Conservation (phyloP, 2,113 vertebrate species). For the Eubucco bourcierii region DNA sequence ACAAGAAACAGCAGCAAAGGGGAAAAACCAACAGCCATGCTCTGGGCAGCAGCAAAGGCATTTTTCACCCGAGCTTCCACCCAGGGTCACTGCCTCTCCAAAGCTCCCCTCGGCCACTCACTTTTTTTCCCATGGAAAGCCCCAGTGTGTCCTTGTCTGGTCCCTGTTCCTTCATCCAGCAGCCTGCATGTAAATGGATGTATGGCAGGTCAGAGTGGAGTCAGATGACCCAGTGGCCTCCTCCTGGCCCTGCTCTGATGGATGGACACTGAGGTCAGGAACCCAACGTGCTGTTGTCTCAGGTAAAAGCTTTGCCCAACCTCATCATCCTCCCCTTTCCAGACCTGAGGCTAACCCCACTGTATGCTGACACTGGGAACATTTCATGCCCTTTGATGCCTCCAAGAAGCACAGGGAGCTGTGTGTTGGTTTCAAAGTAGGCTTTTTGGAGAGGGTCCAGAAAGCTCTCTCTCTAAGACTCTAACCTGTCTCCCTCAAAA, state of each 20-base stretch:
- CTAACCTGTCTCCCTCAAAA: neutral
- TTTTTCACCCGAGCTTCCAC: neutral
- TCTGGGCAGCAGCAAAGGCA: neutral
- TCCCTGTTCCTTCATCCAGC: neutral
- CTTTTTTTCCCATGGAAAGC: neutral
- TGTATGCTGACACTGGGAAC: fast-evolving
- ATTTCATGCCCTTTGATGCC: neutral
- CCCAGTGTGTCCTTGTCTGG: neutral
- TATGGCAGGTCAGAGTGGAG: neutral
- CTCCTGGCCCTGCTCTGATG: neutral
- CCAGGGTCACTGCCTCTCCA: neutral
- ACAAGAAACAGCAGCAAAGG: neutral
- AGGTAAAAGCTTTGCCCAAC: neutral
- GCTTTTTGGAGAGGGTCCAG: neutral
- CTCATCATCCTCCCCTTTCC: neutral
- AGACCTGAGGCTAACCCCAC: neutral
- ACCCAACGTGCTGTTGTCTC: neutral
- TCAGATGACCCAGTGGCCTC: neutral
- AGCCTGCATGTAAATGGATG: conserved; percentile 1
- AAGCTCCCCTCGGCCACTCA: conserved; percentile 12
- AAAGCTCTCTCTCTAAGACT: neutral
- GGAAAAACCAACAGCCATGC: neutral
- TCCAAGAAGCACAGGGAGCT: fast-evolving
- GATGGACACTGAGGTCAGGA: conserved; percentile 28
- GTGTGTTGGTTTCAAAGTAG: fast-evolving